Percentiles rank a stretch among this genome's conserved stretches.
Conservation (phyloP, 2,113 vertebrate species). For the Onychostruthus taczanowskii region DNA sequence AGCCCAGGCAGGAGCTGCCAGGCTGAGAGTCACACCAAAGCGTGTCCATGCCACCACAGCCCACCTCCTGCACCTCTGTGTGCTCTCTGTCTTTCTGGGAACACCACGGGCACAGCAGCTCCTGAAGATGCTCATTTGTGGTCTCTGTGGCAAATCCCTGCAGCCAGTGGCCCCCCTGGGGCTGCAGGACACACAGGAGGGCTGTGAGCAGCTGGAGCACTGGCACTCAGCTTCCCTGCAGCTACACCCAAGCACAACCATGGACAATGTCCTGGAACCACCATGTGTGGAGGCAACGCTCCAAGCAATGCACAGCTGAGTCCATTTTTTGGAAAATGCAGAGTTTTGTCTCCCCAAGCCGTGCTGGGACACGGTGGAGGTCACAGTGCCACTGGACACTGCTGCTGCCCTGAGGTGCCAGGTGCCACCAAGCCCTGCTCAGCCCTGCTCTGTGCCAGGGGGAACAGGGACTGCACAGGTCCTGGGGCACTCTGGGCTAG, state of each 20-base stretch:
- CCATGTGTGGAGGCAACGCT: rapidly evolving
- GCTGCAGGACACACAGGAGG: background rate
- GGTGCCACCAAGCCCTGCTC: background rate
- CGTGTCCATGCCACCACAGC: background rate
- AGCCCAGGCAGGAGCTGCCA: background rate
- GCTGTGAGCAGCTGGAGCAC: rapidly evolving
- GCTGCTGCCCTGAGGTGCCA: background rate
- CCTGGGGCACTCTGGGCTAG: background rate
- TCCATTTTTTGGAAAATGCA: background rate
- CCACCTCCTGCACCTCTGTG: rapidly evolving
- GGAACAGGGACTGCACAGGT: background rate
- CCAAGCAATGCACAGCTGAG: background rate
- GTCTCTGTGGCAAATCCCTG: background rate
- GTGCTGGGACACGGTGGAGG: background rate
- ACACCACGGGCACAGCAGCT: rapidly evolving
- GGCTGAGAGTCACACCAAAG: background rate
- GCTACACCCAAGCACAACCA: background rate
- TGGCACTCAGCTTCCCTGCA: background rate
- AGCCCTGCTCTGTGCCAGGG: background rate
- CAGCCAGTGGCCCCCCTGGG: background rate
- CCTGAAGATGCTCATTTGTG: rapidly evolving
- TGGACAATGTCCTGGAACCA: rapidly evolving
- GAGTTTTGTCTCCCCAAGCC: background rate
- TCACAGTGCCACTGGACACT: background rate
- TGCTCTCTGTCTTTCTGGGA: background rate